phyloP scores from a whole-genome alignment of 2,797 vertebrate species.

The Schizopygopsis malacanthus region DNA sequence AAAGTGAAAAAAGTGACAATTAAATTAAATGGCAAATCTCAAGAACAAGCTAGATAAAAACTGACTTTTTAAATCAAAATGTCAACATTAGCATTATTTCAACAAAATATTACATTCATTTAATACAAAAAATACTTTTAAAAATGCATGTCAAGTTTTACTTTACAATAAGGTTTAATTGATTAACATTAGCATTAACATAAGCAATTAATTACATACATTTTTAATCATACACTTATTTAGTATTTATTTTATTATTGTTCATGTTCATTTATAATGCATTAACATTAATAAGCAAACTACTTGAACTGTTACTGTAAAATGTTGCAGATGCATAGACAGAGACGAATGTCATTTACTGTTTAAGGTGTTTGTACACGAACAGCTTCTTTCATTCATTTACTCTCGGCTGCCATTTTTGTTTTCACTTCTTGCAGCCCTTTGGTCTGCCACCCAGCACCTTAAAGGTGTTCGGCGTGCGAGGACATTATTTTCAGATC shows the following conservation, averaged over 20 bases:
- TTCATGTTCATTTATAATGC: not conserved
- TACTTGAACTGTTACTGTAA: not conserved
- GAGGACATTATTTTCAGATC: constrained; percentile 70
- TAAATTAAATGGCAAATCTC: constrained; percentile 75
- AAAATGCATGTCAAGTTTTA: not conserved
- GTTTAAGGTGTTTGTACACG: not conserved
- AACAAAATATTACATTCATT: not conserved
- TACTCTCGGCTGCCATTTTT: constrained; percentile 60
- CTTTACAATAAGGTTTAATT: not conserved
- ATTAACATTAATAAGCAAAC: not conserved
- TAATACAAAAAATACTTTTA: not conserved
- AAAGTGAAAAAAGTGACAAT: constrained; percentile 73
- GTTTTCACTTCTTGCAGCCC: constrained; percentile 70
- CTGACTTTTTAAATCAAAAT: not conserved
- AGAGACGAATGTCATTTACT: not conserved
- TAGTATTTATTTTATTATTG: not conserved
- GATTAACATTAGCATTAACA: not conserved
- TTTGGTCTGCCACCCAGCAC: constrained; percentile 31
- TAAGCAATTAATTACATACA: not conserved
- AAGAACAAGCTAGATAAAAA: constrained; percentile 62
- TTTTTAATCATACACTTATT: not conserved
- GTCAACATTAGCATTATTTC: not conserved
- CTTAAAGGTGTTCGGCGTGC: constrained; percentile 14
- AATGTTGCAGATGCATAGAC: not conserved
- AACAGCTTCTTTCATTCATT: not conserved